phyloP scores from a whole-genome alignment of 2,888 invertebrate genomes.

The Harpalus rubripes region DNA sequence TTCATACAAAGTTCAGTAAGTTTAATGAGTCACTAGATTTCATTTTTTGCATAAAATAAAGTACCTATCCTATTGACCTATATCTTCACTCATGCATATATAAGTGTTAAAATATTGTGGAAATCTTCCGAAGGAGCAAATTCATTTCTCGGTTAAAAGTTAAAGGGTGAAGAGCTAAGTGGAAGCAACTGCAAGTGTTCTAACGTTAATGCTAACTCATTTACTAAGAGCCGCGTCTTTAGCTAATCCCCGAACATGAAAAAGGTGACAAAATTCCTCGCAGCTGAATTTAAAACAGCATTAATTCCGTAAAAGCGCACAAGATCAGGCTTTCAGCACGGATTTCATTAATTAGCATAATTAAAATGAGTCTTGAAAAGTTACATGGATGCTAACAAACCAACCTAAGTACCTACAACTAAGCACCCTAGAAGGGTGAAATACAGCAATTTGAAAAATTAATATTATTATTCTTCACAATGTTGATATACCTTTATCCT shows the following conservation, averaged over 20 bases:
- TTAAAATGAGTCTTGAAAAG: constrained; percentile 53
- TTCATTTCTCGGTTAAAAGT: not conserved
- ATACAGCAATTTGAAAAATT: too few relatives aligned
- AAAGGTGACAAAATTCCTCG: constrained; percentile 50
- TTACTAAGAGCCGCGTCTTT: constrained; percentile 30
- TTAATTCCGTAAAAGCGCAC: constrained; percentile 48
- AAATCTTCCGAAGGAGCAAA: too few relatives aligned
- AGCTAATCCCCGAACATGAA: constrained; percentile 50
- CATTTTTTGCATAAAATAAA: too few relatives aligned
- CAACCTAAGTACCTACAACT: constrained; percentile 3
- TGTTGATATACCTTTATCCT: too few relatives aligned
- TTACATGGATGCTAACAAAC: constrained; percentile 43
- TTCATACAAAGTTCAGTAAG: too few relatives aligned
- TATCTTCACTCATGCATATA: too few relatives aligned
- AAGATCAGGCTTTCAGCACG: constrained; percentile 57
- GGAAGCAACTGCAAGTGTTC: not conserved
- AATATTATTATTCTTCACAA: too few relatives aligned
- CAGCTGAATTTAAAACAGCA: constrained; percentile 47
- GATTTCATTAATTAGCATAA: constrained; percentile 58
- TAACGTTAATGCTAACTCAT: constrained; percentile 45
- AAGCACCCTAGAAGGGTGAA: not conserved
- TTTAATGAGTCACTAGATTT: too few relatives aligned
- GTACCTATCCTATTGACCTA: too few relatives aligned
- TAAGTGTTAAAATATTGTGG: too few relatives aligned
- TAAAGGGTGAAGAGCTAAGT: not conserved